A percentile compares a stretch with the other conserved stretches of the same genome.
Evolutionary conservation across 2,113 vertebrate species (phyloP).

Genomic region (Brachyistius frenatus): DNA sequence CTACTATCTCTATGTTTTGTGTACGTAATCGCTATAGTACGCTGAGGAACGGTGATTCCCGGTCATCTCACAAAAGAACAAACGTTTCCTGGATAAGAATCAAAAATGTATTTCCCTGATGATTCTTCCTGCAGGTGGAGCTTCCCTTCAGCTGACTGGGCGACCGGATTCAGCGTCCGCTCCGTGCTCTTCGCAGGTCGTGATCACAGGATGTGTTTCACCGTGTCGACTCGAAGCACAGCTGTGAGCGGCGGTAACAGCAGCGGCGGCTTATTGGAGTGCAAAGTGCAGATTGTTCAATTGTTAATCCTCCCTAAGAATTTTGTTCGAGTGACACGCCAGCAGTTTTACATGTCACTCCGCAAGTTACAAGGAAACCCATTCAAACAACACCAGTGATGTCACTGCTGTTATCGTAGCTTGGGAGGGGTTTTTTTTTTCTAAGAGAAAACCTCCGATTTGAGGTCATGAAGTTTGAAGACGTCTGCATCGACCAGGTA

Average conservation of each 20-base stretch:
- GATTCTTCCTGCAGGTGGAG: slow-evolving; percentile 15
- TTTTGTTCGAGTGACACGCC: background rate
- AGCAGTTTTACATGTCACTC: no score
- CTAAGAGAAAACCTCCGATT: no score
- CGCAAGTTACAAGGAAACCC: no score
- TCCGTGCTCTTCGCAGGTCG: background rate
- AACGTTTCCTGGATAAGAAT: background rate
- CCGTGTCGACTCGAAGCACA: background rate
- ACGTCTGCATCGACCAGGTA: no score
- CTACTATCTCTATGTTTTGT: background rate
- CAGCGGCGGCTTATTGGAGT: background rate
- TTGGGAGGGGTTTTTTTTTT: no score
- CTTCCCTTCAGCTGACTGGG: background rate
- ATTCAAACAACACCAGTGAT: no score
- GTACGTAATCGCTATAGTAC: background rate
- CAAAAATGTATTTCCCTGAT: background rate
- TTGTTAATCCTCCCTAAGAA: background rate
- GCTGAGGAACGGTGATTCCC: background rate
- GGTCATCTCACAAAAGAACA: slow-evolving; percentile 2
- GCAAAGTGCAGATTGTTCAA: background rate
- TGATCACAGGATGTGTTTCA: slow-evolving; percentile 4
- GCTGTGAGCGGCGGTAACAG: background rate
- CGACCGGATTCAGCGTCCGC: background rate
- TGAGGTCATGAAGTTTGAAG: no score
- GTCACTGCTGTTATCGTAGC: no score